These are phyloP conservation scores for Nezara viridula DNA, from an alignment of 2,888 invertebrate species.

Conservation along the genomic window DNA sequence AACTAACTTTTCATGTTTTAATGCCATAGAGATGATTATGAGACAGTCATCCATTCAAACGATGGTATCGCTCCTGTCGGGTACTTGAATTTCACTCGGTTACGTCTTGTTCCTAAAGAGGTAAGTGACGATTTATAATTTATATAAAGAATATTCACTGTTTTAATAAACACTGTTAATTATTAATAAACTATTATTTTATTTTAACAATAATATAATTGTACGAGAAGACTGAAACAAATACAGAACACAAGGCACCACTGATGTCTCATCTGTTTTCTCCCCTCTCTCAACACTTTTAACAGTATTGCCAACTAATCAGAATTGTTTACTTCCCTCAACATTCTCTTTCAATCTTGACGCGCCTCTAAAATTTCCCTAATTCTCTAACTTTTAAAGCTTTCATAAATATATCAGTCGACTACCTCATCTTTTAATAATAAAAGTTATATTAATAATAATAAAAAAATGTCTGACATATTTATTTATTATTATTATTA, in stretches of 20 bases:
- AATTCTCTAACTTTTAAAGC: too few species aligned
- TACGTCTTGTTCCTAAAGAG: conserved; percentile 81
- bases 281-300: background rate
- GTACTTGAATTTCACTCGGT: conserved; percentile 88
- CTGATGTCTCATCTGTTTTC: background rate
- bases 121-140: conserved; percentile 66
- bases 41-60: conserved; percentile 89
- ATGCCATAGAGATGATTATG: conserved; percentile 82
- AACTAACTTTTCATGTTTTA: conserved; percentile 44
- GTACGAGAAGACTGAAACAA: background rate
- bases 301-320: background rate
- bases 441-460: too few species aligned
- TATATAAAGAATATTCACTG: background rate
- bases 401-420: too few species aligned
- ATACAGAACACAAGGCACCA: background rate
- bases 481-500: too few species aligned
- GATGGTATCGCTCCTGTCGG: conserved; percentile 96
- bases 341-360: background rate
- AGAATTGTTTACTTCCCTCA: background rate
- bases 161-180: background rate
- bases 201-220: background rate
- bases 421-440: too few species aligned
- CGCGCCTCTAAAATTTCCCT: background rate
- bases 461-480: too few species aligned
- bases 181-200: too few species aligned